Conservation (phyloP, 2,888 invertebrate species). For the Aromia moschata region DNA sequence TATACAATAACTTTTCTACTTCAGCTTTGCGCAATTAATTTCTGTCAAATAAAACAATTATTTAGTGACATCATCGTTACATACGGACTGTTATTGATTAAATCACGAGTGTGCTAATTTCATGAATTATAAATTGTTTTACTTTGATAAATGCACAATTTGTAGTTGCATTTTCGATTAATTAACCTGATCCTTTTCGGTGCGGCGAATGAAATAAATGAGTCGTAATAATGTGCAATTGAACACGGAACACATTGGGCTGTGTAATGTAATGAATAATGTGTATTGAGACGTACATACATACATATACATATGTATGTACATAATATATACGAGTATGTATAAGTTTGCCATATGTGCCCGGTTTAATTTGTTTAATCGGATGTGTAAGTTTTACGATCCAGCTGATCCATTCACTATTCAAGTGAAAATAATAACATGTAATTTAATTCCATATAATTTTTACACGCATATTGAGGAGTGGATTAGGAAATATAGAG, state of each 20-base stretch:
- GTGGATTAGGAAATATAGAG: too few relatives aligned
- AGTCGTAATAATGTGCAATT: constrained; percentile 19
- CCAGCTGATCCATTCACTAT: background rate
- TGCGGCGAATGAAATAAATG: constrained; percentile 24
- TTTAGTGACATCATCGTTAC: too few relatives aligned
- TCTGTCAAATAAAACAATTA: too few relatives aligned
- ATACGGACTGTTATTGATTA: too few relatives aligned
- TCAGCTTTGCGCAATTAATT: too few relatives aligned
- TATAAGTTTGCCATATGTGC: constrained; percentile 32
- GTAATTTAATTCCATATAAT: too few relatives aligned
- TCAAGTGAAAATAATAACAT: too few relatives aligned
- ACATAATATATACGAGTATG: too few relatives aligned
- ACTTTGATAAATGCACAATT: background rate
- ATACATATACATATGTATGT: too few relatives aligned
- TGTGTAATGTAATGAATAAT: constrained; percentile 22
- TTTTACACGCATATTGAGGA: too few relatives aligned
- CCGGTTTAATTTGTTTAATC: constrained; percentile 36
- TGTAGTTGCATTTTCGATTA: constrained; percentile 7
- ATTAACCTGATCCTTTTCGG: constrained; percentile 16
- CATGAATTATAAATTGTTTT: background rate
- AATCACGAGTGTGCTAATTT: background rate
- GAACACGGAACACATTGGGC: constrained; percentile 8
- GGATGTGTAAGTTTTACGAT: constrained; percentile 29
- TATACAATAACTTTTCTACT: too few relatives aligned
- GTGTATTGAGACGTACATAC: constrained; percentile 25